Evolutionary conservation across 2,888 invertebrate genomes (phyloP).

Genomic region (Sinohyriopsis cumingii): DNA sequence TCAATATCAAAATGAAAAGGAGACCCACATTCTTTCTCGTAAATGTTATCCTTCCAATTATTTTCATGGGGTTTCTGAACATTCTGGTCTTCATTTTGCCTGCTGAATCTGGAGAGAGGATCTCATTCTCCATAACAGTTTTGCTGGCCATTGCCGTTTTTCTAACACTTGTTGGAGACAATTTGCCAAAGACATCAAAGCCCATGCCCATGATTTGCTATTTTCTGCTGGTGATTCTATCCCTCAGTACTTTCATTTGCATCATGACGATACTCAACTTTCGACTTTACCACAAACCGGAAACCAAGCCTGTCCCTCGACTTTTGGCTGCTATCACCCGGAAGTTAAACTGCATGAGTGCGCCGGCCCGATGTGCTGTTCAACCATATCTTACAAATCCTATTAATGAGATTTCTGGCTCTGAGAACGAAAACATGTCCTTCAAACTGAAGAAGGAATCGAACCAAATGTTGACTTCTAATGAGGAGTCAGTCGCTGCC

Average conservation of each 20-base stretch:
- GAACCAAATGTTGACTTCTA: background rate
- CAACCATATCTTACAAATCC: background rate
- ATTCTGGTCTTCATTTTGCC: slow-evolving; percentile 1
- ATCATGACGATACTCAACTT: background rate
- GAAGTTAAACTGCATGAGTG: background rate
- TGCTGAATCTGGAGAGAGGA: slow-evolving; percentile 2
- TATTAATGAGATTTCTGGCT: background rate
- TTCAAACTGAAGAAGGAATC: background rate
- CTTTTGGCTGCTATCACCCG: background rate
- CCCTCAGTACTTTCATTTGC: background rate
- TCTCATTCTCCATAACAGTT: background rate
- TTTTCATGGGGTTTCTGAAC: slow-evolving; percentile 3
- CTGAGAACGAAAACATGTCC: background rate
- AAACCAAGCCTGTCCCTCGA: background rate
- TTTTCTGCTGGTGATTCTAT: slow-evolving; percentile 1
- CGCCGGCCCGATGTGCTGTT: background rate
- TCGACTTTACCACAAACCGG: background rate
- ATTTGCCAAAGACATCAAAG: slow-evolving; percentile 8
- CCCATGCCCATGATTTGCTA: slow-evolving; percentile 1
- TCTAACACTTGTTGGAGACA: background rate
- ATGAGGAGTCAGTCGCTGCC: background rate
- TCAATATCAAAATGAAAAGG: background rate
- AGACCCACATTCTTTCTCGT: slow-evolving; percentile 1
- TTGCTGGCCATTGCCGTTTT: background rate
- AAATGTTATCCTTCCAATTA: slow-evolving; percentile 2